These are phyloP conservation scores for Odontomyia ornata DNA, from an alignment of 2,888 invertebrate species.

Conservation along the genomic window DNA sequence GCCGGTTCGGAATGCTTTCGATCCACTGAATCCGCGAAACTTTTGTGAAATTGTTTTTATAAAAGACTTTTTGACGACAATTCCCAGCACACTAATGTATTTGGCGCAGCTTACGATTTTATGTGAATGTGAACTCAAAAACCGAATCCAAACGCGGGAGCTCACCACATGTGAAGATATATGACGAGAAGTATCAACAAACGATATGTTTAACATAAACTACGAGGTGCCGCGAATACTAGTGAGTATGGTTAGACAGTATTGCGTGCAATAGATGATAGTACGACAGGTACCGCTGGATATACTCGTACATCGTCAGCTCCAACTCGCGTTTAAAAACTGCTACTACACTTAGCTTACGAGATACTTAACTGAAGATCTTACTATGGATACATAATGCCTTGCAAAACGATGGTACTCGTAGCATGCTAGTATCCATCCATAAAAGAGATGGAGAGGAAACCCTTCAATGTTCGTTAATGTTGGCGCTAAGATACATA, in stretches of 20 bases:
- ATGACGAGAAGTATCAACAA: conserved; percentile 6
- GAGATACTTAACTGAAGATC: too few species aligned
- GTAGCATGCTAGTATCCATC: too few species aligned
- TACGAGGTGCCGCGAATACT: background rate
- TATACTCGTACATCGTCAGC: too few species aligned
- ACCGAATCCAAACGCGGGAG: conserved; percentile 6
- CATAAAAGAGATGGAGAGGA: too few species aligned
- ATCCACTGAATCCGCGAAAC: conserved; percentile 43
- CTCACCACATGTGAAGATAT: background rate
- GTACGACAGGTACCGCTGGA: background rate
- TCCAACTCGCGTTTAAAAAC: too few species aligned
- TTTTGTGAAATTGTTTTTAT: conserved; percentile 47
- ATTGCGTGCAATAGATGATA: background rate
- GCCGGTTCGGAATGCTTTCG: conserved; percentile 36
- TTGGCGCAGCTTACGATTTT: background rate
- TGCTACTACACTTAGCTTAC: too few species aligned
- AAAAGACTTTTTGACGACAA: conserved; percentile 39
- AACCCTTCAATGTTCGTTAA: too few species aligned
- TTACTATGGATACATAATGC: too few species aligned
- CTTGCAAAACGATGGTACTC: too few species aligned
- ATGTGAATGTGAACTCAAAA: background rate
- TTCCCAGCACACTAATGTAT: conserved; percentile 7
- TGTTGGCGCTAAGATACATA: too few species aligned
- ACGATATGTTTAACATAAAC: background rate
- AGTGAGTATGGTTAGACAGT: too few species aligned